Percentiles rank a stretch among this genome's conserved stretches.
Evolutionary conservation across 2,113 vertebrate genomes (phyloP).

Genomic region (Mola mola): DNA sequence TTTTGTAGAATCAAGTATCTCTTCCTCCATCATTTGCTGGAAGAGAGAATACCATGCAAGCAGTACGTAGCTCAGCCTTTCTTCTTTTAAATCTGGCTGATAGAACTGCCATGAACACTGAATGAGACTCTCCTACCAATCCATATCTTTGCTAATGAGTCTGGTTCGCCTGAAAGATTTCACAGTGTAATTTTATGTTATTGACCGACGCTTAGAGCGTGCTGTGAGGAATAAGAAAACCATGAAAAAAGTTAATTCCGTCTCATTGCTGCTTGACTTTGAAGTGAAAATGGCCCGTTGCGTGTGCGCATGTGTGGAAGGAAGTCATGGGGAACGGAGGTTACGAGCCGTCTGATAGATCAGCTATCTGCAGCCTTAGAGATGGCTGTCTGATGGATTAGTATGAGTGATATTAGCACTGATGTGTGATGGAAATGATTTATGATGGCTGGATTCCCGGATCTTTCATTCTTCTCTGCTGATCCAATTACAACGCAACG

Average conservation of each 20-base stretch:
- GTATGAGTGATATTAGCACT: constrained; percentile 49
- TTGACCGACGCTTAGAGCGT: not conserved
- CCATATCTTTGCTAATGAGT: constrained; percentile 6
- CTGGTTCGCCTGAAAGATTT: not conserved
- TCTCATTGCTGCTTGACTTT: constrained; percentile 2
- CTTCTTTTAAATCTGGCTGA: no score
- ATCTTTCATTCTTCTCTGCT: constrained; percentile 43
- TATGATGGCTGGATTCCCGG: constrained; percentile 52
- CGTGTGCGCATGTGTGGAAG: constrained; percentile 7
- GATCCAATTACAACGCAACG: constrained; percentile 38
- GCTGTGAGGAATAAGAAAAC: not conserved
- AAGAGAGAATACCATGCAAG: no score
- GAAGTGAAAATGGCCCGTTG: not conserved
- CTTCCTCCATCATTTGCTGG: not conserved
- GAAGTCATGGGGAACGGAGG: not conserved
- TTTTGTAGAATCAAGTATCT: constrained; percentile 1
- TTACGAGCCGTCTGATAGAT: constrained; percentile 35
- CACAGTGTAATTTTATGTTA: not conserved
- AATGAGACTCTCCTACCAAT: not conserved
- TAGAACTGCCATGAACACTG: no score
- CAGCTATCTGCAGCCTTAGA: constrained; percentile 43
- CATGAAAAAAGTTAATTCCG: not conserved
- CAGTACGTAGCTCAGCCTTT: no score
- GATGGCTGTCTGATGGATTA: constrained; percentile 62
- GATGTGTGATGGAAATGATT: constrained; percentile 67